A percentile compares a stretch with the other conserved stretches of the same genome.
Evolutionary conservation across 2,888 invertebrate species (phyloP).

Genomic region (Hemaris fuciformis): DNA sequence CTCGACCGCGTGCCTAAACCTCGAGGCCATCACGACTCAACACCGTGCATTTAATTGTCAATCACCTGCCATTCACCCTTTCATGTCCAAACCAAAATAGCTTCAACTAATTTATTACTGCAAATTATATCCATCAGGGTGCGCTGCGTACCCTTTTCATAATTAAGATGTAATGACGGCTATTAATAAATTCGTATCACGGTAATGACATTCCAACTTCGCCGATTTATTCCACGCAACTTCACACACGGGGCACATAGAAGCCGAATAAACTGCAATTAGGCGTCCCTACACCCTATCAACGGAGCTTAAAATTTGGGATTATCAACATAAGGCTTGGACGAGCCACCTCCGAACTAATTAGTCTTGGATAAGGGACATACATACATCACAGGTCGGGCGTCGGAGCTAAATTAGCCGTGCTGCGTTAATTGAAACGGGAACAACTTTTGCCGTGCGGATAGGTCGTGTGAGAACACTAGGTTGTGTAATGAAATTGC

Average conservation of each 20-base stretch:
- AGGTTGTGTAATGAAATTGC: background rate
- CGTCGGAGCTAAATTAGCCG: constrained; percentile 21
- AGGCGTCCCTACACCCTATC: constrained; percentile 6
- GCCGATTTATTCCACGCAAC: background rate
- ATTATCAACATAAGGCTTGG: constrained; percentile 34
- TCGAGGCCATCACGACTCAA: no score
- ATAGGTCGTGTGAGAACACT: constrained; percentile 13
- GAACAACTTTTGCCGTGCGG: constrained; percentile 19
- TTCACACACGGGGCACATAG: background rate
- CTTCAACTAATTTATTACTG: no score
- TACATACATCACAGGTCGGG: constrained; percentile 34
- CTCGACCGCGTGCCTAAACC: no score
- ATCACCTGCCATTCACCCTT: no score
- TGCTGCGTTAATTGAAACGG: constrained; percentile 19
- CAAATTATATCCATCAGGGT: no score
- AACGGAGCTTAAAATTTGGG: constrained; percentile 15
- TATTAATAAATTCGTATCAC: background rate
- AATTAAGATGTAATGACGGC: background rate
- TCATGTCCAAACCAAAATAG: no score
- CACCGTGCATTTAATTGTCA: no score
- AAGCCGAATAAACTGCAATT: constrained; percentile 5
- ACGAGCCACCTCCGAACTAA: constrained; percentile 37
- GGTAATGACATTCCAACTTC: background rate
- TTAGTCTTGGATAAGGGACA: constrained; percentile 34
- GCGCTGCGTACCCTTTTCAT: background rate